Evolutionary conservation across 2,797 vertebrate genomes (phyloP), one percentile per base, ranked within the genome.

Genomic region (Scleropages formosus): DNA sequence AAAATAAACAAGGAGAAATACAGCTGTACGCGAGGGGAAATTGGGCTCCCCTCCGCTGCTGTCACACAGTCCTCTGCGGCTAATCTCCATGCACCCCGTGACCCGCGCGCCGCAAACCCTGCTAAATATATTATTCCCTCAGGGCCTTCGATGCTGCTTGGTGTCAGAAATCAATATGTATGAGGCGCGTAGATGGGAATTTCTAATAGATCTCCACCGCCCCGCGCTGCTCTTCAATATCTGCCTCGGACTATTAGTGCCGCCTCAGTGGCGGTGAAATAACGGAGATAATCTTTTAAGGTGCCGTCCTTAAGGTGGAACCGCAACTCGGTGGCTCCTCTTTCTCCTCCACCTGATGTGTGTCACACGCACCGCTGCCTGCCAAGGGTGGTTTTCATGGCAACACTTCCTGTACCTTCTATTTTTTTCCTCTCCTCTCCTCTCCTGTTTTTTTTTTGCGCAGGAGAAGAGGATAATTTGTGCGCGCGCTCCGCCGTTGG

Each of bases 111-210:
- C 94, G 95, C 95, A 95, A 97, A 95, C 96, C 95, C 95, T 96
- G 97, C 96, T 98, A 98, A 98, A 98, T 97, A 98, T 97, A 98
- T 97, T 96, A 97, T 97, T 98, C 96, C 96, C 95, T 92, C 92
- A 95, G 95, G 96, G 93, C 95, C 96, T 96, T 97, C 96, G 95
- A 95, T 96, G 96, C 96, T 97, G 96, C 96, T 97, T 97, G 95
- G 96, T 98, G 96, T 98, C 96, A 98, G 95, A 96, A 98, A 98
- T 98, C 96, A 98, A 98, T 98, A 98, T 98, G 96, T 98, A 98
- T 97, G 96, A 97, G 95, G 94, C 94, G 94, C 94, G 94, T 96
- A 96, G 96, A 97, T 95, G 95, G 95, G 97, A 98, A 98, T 98
- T 97, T 97, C 96, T 97, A 98, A 98, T 98, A 97, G 95, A 96